Conservation (phyloP, 2,113 vertebrate species). For the Myanophis thanlyinensis region DNA sequence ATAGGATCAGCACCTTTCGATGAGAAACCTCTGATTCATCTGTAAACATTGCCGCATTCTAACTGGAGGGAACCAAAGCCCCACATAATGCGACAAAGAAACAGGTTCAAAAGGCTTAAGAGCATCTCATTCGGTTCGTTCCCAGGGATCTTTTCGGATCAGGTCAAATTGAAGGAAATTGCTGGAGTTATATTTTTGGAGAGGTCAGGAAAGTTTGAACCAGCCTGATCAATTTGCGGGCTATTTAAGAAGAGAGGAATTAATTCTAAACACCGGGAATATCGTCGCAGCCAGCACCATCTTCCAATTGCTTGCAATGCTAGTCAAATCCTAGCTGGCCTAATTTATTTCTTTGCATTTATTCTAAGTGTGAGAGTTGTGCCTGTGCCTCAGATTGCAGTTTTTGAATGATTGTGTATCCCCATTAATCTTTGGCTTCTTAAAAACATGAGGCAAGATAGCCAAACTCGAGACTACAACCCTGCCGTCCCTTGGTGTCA, state of each 20-base stretch:
- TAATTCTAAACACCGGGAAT: background rate
- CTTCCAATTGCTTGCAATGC: background rate
- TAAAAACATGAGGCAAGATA: background rate
- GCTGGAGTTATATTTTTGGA: background rate
- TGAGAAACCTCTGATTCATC: background rate
- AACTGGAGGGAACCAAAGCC: background rate
- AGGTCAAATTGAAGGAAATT: background rate
- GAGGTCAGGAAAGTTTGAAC: background rate
- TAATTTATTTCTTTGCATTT: background rate
- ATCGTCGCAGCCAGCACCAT: background rate
- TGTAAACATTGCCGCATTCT: background rate
- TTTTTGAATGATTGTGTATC: background rate
- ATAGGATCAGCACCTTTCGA: background rate
- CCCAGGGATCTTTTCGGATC: background rate
- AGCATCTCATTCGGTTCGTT: background rate
- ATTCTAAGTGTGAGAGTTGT: background rate
- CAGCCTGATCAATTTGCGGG: no score
- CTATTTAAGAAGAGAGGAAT: background rate
- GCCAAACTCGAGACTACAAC: background rate
- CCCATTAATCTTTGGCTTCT: background rate
- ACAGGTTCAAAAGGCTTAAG: background rate
- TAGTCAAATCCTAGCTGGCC: background rate
- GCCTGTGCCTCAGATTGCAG: background rate
- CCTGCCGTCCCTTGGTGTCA: no score
- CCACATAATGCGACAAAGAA: background rate